phyloP scores from a whole-genome alignment of 2,113 vertebrate genomes.

The Vidua chalybeata region DNA sequence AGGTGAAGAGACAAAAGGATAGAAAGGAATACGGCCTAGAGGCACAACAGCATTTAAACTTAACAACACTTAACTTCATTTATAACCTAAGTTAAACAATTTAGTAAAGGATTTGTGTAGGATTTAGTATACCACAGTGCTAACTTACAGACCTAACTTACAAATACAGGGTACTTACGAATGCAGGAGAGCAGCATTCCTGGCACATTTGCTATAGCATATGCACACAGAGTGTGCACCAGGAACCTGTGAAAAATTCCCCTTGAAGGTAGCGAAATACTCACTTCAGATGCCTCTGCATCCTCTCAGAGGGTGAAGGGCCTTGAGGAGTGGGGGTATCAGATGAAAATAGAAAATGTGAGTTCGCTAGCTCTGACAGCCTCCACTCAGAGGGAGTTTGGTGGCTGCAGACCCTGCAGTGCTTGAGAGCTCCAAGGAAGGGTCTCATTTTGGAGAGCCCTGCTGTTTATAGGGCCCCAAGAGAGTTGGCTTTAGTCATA shows the following conservation, averaged over 20 bases:
- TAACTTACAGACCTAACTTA: not conserved
- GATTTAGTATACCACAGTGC: not conserved
- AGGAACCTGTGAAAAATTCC: not conserved
- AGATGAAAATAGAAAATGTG: not conserved
- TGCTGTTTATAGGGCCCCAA: not conserved
- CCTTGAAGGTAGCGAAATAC: not conserved
- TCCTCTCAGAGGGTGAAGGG: not conserved
- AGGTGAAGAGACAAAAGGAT: not conserved
- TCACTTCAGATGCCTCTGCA: not conserved
- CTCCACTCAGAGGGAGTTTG: not conserved
- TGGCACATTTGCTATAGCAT: not conserved
- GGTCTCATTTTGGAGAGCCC: not conserved
- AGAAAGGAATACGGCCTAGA: not conserved
- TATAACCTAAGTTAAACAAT: not conserved
- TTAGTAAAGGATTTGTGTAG: not conserved
- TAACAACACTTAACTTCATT: not conserved
- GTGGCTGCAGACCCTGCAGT: not conserved
- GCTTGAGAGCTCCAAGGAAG: not conserved
- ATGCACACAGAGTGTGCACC: not conserved
- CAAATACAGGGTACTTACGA: not conserved
- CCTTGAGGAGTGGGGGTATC: not conserved
- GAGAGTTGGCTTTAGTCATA: not conserved
- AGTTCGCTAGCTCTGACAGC: not conserved
- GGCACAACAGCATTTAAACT: not conserved
- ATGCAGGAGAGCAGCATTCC: not conserved